Evolutionary conservation across 2,888 invertebrate genomes (phyloP).

Genomic region (Strigamia crassipes): DNA sequence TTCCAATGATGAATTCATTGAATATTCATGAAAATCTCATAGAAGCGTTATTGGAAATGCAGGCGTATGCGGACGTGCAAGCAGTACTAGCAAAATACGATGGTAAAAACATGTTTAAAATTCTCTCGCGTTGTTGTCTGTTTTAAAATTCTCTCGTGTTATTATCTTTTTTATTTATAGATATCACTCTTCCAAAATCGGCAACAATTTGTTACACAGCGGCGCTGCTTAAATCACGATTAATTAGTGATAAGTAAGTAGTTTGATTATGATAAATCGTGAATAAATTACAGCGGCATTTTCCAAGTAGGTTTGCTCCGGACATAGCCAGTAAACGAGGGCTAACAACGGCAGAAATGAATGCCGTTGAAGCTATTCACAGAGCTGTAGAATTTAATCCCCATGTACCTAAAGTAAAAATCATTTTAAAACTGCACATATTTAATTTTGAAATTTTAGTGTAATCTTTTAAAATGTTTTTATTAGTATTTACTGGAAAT

Average conservation of each 20-base stretch:
- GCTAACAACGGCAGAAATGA: slow-evolving; percentile 83
- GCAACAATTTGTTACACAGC: slow-evolving; percentile 95
- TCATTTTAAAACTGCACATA: neutral
- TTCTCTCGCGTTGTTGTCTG: no score
- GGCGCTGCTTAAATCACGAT: slow-evolving; percentile 87
- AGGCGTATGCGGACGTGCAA: slow-evolving; percentile 95
- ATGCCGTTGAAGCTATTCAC: slow-evolving; percentile 91
- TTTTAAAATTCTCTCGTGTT: neutral
- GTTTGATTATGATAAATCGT: slow-evolving; percentile 21
- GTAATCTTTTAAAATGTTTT: no score
- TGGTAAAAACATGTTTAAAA: slow-evolving; percentile 56
- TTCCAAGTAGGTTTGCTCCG: slow-evolving; percentile 70
- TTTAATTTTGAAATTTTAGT: neutral
- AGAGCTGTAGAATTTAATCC: slow-evolving; percentile 97
- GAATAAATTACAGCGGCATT: slow-evolving; percentile 14
- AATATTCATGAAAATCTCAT: slow-evolving; percentile 96
- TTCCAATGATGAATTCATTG: slow-evolving; percentile 90
- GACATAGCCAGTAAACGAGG: slow-evolving; percentile 83
- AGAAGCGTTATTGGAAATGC: slow-evolving; percentile 92
- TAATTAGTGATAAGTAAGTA: slow-evolving; percentile 79
- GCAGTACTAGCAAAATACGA: slow-evolving; percentile 90
- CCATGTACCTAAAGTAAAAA: slow-evolving; percentile 81
- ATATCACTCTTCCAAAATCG: slow-evolving; percentile 90
- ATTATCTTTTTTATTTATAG: no score
- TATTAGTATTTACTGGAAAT: slow-evolving; percentile 84